Conservation (phyloP, 2,888 invertebrate genomes). For the Melieria crassipennis region DNA sequence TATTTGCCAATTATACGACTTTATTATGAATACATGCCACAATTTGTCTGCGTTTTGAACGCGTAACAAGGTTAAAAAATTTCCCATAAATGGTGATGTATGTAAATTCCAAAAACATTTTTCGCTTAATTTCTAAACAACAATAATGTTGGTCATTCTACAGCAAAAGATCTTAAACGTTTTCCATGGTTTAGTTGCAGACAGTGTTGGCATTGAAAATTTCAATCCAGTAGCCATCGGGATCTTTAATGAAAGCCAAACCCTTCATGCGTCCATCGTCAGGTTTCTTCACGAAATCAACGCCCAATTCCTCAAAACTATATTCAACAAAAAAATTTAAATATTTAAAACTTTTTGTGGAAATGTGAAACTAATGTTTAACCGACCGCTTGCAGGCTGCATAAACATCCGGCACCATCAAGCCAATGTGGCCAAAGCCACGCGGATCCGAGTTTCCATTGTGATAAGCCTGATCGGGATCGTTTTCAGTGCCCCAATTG, state of each 20-base stretch:
- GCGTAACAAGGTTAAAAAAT: no score
- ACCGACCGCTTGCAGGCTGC: constrained; percentile 77
- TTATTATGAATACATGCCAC: neutral
- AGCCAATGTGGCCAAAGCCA: constrained; percentile 93
- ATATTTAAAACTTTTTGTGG: constrained; percentile 14
- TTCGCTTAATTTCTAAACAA: neutral
- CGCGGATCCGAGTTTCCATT: constrained; percentile 90
- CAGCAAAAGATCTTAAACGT: neutral
- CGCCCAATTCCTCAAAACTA: constrained; percentile 82
- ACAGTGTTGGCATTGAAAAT: constrained; percentile 73
- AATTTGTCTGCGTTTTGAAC: neutral
- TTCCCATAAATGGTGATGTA: no score
- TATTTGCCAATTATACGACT: neutral
- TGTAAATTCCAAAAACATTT: neutral
- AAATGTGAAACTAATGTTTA: neutral
- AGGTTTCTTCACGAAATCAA: constrained; percentile 89
- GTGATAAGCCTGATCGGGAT: constrained; percentile 82
- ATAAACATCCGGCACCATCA: constrained; percentile 89
- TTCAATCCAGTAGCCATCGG: constrained; percentile 97
- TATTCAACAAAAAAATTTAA: constrained; percentile 17
- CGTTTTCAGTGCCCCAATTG: constrained; percentile 94
- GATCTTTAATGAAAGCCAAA: constrained; percentile 93
- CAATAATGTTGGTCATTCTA: neutral
- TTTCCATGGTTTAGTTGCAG: constrained; percentile 34
- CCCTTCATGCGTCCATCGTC: constrained; percentile 94